Conservation (phyloP, 2,888 invertebrate genomes). For the Dromius quadrimaculatus region DNA sequence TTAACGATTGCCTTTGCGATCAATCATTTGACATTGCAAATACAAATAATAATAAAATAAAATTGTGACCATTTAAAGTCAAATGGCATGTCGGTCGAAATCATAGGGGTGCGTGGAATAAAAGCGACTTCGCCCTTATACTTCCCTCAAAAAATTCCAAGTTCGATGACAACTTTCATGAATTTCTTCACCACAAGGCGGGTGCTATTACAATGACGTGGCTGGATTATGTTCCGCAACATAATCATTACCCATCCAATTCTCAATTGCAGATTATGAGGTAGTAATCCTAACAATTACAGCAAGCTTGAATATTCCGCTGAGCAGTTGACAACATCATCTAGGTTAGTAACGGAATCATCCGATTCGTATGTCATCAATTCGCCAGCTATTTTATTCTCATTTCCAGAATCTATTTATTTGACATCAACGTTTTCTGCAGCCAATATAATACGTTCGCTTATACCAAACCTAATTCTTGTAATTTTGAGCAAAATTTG, state of each 20-base stretch:
- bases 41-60: too few relatives aligned
- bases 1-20: too few relatives aligned
- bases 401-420: slow-evolving; percentile 53
- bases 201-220: slow-evolving; percentile 53
- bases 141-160: slow-evolving; percentile 54
- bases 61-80: too few relatives aligned
- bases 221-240: slow-evolving; percentile 51
- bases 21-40: too few relatives aligned
- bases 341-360: slow-evolving; percentile 52
- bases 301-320: slow-evolving; percentile 56
- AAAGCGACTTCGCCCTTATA: slow-evolving; percentile 53
- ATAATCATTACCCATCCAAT: slow-evolving; percentile 48
- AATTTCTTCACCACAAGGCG: slow-evolving; percentile 47
- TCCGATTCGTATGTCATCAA: slow-evolving; percentile 53
- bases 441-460: slow-evolving; percentile 59
- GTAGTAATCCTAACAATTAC: slow-evolving; percentile 53
- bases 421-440: slow-evolving; percentile 60
- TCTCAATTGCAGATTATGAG: slow-evolving; percentile 54
- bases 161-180: slow-evolving; percentile 53
- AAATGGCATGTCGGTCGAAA: too few relatives aligned
- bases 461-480: slow-evolving; percentile 58
- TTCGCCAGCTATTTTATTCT: slow-evolving; percentile 53
- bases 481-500: slow-evolving; percentile 59
- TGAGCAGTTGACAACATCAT: slow-evolving; percentile 55
- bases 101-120: too few relatives aligned